Evolutionary conservation across 2,888 invertebrate species (phyloP).

Genomic region (Sipha maydis): DNA sequence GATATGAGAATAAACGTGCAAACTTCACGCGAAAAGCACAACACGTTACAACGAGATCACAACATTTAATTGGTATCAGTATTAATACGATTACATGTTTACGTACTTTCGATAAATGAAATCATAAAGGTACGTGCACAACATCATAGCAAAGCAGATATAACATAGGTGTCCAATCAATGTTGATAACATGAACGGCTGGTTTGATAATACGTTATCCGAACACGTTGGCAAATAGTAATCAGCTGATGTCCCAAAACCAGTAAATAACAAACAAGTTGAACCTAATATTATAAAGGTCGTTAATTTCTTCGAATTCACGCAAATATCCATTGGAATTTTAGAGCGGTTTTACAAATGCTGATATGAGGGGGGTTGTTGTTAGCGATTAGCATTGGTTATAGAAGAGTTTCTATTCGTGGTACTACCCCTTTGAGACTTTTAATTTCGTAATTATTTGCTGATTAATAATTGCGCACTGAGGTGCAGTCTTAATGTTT

Average conservation of each 20-base stretch:
- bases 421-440: no score
- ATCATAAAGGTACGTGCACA: neutral
- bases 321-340: no score
- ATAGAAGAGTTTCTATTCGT: no score
- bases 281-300: no score
- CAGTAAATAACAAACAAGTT: no score
- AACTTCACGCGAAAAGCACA: slow-evolving; percentile 8
- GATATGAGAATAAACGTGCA: neutral
- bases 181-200: slow-evolving; percentile 8
- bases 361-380: no score
- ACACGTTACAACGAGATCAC: slow-evolving; percentile 2
- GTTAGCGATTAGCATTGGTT: no score
- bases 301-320: no score
- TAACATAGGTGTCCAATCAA: neutral
- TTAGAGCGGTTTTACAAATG: no score
- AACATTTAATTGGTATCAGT: neutral
- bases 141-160: neutral
- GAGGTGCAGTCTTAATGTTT: no score
- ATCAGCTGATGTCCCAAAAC: slow-evolving; percentile 21
- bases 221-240: slow-evolving; percentile 48
- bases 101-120: neutral
- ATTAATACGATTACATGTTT: neutral
- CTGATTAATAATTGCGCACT: no score
- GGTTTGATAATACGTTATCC: slow-evolving; percentile 18
- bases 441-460: no score